Base-by-base conservation (phyloP, 2,888 invertebrate genomes). In the Watsonalla binaria region DNA sequence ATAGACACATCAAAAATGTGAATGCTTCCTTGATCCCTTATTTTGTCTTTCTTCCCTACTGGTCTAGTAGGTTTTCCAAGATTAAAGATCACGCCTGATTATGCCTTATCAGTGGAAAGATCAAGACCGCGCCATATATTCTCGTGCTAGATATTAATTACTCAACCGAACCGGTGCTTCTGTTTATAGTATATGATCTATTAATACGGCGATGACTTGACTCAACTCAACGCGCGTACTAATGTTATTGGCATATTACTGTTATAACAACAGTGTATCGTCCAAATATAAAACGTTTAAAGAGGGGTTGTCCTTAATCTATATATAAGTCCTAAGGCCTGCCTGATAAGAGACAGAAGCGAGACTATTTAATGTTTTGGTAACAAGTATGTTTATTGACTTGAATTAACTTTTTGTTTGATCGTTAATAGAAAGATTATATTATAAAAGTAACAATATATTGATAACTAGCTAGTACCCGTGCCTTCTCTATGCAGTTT, bases 1-100 rank as follows among this genome's bases (percentile, higher is more conserved):
- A 60, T 63, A 63, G 70, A 66, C 63, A 69, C 75, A 76, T 83
- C 79, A 72, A 66, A 70, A 78, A 66, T 66, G 69, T 71, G 7
- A 65, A 69, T 66, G 59, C 72, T 78, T 80, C 75, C 76, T 78
- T 74, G 66, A 71, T 67, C 57, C 51, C 52, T 54, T 52, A 56
- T 58, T 59, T 47, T 46, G 53, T 60, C 51, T 47, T 45, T 8
- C 46, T 56, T 45, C 7, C 6, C 9, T 11, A 37, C 48, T 33
- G 45, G 45, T 13, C 46, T 48, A n/a, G 24, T 33, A 47, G n/a
- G 34, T 47, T 33, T 33, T 47, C 33, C 33, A 33, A 47, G 24
- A 33, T 47, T 11, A 33, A 15, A 5, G 47, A 11, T 11, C 45
- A 45, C 45, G 45, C 33, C 33, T 24, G 24, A 8, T 33, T 24